A percentile compares a stretch with the other conserved stretches of the same genome.
phyloP scores from a whole-genome alignment of 1,140 invertebrate genomes.

The Chymomyza costata region DNA sequence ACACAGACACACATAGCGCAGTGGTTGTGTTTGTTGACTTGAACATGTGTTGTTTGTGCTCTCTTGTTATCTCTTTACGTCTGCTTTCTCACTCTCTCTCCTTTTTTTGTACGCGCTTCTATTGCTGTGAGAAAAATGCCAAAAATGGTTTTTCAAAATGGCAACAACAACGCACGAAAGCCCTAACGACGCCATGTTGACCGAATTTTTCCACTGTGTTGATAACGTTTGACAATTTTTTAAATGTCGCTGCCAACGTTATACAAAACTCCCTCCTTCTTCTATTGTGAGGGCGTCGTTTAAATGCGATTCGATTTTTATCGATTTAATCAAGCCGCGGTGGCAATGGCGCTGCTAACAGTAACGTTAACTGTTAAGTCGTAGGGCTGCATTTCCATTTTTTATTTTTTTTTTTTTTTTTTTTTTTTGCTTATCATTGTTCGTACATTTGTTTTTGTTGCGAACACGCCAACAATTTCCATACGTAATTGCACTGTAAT shows the following conservation, averaged over 20 bases:
- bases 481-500: conserved; percentile 73
- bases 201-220: conserved; percentile 50
- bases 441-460: conserved; percentile 19
- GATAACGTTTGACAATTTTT: conserved; percentile 48
- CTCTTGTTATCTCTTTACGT: neutral
- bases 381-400: conserved; percentile 11
- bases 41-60: conserved; percentile 11
- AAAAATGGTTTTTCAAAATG: conserved; percentile 19
- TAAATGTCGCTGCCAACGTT: conserved; percentile 27
- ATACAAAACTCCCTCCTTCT: conserved; percentile 10
- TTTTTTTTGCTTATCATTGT: conserved; percentile 8
- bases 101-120: conserved; percentile 7
- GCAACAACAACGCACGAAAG: conserved; percentile 6
- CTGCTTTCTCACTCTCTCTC: neutral
- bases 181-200: conserved; percentile 45
- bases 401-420: conserved; percentile 16
- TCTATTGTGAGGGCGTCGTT: conserved; percentile 58
- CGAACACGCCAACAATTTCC: conserved; percentile 52
- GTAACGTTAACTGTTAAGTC: neutral
- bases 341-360: conserved; percentile 12
- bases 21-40: too few species aligned
- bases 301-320: conserved; percentile 66
- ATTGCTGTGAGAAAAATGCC: conserved; percentile 29
- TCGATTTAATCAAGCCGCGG: conserved; percentile 65
- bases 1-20: conserved; percentile 2